These are phyloP conservation scores for Camelus dromedarius DNA, from an alignment of 2,113 vertebrate genomes.

Conservation along the genomic window DNA sequence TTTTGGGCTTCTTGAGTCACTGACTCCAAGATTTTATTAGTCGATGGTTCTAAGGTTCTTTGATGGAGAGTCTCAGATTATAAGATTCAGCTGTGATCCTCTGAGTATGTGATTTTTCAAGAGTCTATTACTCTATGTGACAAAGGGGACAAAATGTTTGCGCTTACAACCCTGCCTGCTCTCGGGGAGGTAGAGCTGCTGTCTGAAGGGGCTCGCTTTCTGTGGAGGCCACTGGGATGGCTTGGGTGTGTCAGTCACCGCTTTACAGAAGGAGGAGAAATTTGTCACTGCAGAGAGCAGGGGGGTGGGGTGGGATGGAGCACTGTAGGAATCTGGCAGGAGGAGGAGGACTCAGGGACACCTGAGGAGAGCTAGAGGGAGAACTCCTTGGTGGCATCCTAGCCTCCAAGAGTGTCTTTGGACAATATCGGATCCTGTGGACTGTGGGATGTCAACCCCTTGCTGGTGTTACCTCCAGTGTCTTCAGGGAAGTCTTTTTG, in stretches of 20 bases:
- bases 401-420: background rate
- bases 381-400: background rate
- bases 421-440: fast-evolving
- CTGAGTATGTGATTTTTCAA: constrained; percentile 71
- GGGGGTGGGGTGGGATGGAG: background rate
- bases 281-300: background rate
- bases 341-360: background rate
- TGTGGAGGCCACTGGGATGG: fast-evolving
- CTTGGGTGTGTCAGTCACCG: fast-evolving
- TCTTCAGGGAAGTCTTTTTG: background rate
- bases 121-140: constrained; percentile 76
- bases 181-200: background rate
- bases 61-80: constrained; percentile 60
- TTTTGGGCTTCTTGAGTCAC: background rate
- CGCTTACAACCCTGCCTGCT: background rate
- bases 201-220: background rate
- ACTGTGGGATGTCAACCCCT: background rate
- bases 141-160: constrained; percentile 53
- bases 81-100: constrained; percentile 63
- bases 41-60: background rate
- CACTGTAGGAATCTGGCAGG: background rate
- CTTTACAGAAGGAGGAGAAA: background rate
- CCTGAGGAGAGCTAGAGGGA: fast-evolving
- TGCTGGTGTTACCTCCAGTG: fast-evolving
- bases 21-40: constrained; percentile 29